phyloP scores from a whole-genome alignment of 2,888 invertebrate species.

The Caenorhabditis sp. region DNA sequence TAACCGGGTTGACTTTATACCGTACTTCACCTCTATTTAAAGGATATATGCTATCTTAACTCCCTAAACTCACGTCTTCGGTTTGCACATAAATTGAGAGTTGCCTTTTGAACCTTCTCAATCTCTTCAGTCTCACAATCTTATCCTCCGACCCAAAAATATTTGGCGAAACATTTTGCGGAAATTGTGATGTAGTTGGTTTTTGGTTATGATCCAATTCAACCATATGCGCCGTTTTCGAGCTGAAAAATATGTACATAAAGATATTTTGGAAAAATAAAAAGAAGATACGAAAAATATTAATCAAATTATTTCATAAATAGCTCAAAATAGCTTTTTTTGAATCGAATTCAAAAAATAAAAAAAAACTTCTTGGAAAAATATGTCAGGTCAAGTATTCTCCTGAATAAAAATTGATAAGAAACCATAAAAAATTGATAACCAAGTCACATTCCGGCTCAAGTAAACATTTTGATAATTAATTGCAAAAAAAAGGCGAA shows the following conservation, averaged over 20 bases:
- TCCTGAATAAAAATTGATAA: not conserved
- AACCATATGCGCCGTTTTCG: constrained; percentile 15
- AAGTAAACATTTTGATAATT: not conserved
- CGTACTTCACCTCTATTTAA: not conserved
- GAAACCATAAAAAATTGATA: not conserved
- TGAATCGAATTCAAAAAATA: not conserved
- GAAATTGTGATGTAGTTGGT: constrained; percentile 29
- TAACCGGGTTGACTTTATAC: not conserved
- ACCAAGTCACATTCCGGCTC: not conserved
- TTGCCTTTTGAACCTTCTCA: constrained; percentile 33
- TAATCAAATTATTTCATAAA: not conserved
- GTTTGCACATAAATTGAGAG: constrained; percentile 33
- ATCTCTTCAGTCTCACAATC: constrained; percentile 19
- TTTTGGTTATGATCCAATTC: constrained; percentile 31
- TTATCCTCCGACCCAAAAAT: constrained; percentile 13
- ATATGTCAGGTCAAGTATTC: not conserved
- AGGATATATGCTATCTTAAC: too few relatives aligned
- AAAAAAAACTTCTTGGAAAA: not conserved
- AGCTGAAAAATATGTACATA: not conserved
- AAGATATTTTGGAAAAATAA: not conserved
- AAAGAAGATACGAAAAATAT: not conserved
- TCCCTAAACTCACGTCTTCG: constrained; percentile 25
- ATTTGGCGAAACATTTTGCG: constrained; percentile 8
- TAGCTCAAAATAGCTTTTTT: not conserved
- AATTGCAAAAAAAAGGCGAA: not conserved